Evolutionary conservation across 92 coral and sea anemone genomes (phyloP).

Genomic region (Montipora capitata): DNA sequence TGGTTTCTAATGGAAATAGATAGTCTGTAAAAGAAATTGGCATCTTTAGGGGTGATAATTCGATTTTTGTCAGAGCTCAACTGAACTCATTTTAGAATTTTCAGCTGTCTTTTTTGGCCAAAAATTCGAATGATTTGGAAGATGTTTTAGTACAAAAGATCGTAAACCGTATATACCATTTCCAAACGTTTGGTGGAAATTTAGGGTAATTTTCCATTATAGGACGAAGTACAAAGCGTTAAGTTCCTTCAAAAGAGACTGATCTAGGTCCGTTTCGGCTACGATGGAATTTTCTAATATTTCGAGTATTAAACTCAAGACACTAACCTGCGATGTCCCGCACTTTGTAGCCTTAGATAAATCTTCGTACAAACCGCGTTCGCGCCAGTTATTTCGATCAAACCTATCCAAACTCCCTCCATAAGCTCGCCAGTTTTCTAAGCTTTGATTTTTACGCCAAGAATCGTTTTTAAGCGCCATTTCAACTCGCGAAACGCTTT

Average conservation of each 20-base stretch:
- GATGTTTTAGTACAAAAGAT: too few species aligned
- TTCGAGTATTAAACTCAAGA: neutral
- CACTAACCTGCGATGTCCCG: conserved; percentile 52
- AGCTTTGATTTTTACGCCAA: conserved; percentile 5
- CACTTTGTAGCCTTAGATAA: conserved; percentile 48
- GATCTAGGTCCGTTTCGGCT: neutral
- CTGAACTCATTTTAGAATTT: neutral
- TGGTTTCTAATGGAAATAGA: neutral
- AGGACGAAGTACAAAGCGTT: too few species aligned
- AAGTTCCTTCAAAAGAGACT: too few species aligned
- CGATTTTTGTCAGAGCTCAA: neutral
- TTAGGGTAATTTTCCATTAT: too few species aligned
- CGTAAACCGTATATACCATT: too few species aligned
- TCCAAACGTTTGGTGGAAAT: too few species aligned
- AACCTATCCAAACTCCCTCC: conserved; percentile 42
- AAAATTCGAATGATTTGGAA: too few species aligned
- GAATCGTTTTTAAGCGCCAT: conserved; percentile 6
- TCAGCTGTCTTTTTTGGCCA: neutral
- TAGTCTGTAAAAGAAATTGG: neutral
- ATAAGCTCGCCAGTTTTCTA: conserved; percentile 22
- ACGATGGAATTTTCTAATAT: neutral
- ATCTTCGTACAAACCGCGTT: conserved; percentile 49
- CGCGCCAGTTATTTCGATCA: conserved; percentile 42
- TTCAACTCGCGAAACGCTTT: neutral
- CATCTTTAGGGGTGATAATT: neutral